Conservation (phyloP, 1,140 invertebrate genomes). For the Tetramorium parvispinum region DNA sequence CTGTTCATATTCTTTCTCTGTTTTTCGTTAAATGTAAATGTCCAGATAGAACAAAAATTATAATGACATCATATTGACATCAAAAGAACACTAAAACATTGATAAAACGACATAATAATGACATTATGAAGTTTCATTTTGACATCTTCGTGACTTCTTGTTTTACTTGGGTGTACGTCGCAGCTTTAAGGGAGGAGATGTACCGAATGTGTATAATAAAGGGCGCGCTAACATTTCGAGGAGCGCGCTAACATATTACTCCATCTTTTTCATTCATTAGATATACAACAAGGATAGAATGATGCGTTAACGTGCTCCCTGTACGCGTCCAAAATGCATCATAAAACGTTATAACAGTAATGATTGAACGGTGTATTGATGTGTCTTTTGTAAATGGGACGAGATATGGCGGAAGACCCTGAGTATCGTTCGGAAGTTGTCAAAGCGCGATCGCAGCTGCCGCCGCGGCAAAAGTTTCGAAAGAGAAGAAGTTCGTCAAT, state of each 20-base stretch:
- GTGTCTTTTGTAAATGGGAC: conserved; percentile 27
- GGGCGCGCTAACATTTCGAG: too few relatives aligned
- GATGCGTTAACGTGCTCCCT: too few relatives aligned
- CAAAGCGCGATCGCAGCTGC: conserved; percentile 43
- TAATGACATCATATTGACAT: too few relatives aligned
- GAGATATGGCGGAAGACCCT: not conserved
- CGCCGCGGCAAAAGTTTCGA: conserved; percentile 30
- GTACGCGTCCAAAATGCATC: not conserved
- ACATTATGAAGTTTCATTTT: too few relatives aligned
- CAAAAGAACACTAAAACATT: too few relatives aligned
- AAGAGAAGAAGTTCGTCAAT: conserved; percentile 62
- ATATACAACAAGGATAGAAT: too few relatives aligned
- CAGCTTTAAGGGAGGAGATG: not conserved
- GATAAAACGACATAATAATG: too few relatives aligned
- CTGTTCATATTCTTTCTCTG: not conserved
- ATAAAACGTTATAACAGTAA: not conserved
- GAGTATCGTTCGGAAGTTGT: conserved; percentile 39
- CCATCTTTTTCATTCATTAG: too few relatives aligned
- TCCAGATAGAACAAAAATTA: too few relatives aligned
- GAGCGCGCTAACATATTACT: too few relatives aligned
- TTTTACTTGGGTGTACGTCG: too few relatives aligned
- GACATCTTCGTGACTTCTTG: too few relatives aligned
- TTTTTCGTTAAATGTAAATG: not conserved
- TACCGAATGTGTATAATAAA: not conserved
- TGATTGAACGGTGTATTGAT: not conserved